phyloP scores from a whole-genome alignment of 1,140 invertebrate species.

The Drosophila kepulauana region DNA sequence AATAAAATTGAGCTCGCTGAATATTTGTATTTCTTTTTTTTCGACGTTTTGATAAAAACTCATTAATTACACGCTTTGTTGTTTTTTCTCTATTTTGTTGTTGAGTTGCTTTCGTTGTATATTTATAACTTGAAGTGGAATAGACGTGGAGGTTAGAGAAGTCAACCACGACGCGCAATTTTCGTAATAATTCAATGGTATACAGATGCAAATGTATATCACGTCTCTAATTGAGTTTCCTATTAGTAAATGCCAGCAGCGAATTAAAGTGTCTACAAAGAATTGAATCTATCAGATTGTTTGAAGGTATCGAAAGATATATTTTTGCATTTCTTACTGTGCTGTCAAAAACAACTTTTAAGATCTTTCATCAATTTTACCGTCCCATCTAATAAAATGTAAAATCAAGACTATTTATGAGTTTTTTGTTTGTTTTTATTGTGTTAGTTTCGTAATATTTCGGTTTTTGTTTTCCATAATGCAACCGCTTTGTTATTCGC shows the following conservation, averaged over 20 bases:
- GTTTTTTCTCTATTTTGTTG: conserved; percentile 31
- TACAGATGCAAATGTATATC: conserved; percentile 28
- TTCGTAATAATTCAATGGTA: conserved; percentile 35
- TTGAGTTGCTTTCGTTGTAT: conserved; percentile 49
- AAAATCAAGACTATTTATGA: conserved; percentile 62
- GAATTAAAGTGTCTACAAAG: background rate
- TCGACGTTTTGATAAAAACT: conserved; percentile 51
- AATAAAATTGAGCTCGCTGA: conserved; percentile 31
- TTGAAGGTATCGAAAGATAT: background rate
- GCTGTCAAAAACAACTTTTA: background rate
- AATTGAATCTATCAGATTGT: background rate
- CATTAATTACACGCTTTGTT: conserved; percentile 69
- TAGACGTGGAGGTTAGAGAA: conserved; percentile 11
- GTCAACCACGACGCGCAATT: conserved; percentile 31
- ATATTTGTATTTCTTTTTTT: conserved; percentile 52
- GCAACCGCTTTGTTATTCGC: conserved; percentile 62
- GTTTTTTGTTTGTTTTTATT: conserved; percentile 42
- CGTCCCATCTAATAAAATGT: conserved; percentile 59
- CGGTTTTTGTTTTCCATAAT: conserved; percentile 46
- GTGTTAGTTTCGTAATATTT: conserved; percentile 18
- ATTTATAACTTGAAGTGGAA: background rate
- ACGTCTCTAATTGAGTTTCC: conserved; percentile 18
- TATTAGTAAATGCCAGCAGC: background rate
- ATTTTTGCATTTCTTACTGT: background rate
- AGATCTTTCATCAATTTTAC: conserved; percentile 38